Evolutionary conservation across 2,113 vertebrate genomes (phyloP).

Genomic region (Thalassoma bifasciatum): DNA sequence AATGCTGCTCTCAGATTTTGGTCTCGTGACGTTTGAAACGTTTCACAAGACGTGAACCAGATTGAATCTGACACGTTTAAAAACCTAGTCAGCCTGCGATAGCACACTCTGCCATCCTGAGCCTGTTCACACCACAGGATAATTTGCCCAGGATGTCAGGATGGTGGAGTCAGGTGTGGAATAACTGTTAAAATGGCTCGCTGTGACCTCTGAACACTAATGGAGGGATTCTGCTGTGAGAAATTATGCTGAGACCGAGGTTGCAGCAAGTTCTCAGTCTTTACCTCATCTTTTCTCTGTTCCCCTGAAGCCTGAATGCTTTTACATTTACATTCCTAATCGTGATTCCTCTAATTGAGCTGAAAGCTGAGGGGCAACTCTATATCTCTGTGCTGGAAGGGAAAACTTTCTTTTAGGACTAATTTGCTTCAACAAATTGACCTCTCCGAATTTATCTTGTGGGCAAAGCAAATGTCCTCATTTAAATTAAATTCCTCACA

Average conservation of each 20-base stretch:
- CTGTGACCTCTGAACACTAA: conserved; percentile 39
- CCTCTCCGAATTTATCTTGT: conserved; percentile 36
- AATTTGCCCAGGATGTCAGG: conserved; percentile 30
- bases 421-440: conserved; percentile 39
- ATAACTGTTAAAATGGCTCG: conserved; percentile 54
- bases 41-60: conserved; percentile 46
- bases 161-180: conserved; percentile 55
- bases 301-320: conserved; percentile 22
- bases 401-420: conserved; percentile 16
- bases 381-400: conserved; percentile 1
- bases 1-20: conserved; percentile 35
- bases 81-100: conserved; percentile 51
- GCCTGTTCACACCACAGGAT: conserved; percentile 45
- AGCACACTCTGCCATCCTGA: conserved; percentile 18
- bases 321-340: conserved; percentile 27
- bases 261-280: not conserved
- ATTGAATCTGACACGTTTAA: conserved; percentile 66
- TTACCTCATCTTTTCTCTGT: not conserved
- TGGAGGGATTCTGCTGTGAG: conserved; percentile 8
- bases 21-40: no score
- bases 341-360: conserved; percentile 13
- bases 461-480: conserved; percentile 22
- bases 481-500: conserved; percentile 48
- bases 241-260: not conserved
- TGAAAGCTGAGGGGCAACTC: conserved; percentile 1